These are phyloP conservation scores for Indicator maculatus DNA, from an alignment of 2,113 vertebrate genomes.

Conservation along the genomic window DNA sequence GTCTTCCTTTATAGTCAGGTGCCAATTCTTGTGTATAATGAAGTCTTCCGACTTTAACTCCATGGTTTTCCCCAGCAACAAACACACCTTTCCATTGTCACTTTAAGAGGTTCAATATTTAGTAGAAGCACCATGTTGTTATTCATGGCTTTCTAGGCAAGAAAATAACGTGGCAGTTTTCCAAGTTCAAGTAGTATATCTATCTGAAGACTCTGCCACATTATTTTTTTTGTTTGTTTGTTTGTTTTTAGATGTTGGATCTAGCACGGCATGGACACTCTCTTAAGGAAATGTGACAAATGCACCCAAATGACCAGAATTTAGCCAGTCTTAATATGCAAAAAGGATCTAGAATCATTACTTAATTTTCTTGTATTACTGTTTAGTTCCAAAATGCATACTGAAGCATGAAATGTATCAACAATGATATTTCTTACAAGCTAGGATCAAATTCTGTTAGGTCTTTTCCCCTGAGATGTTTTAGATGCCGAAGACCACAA, in stretches of 20 bases:
- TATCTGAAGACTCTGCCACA: slow-evolving; percentile 3
- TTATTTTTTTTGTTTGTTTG: slow-evolving; percentile 21
- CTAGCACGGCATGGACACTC: slow-evolving; percentile 5
- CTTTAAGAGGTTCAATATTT: slow-evolving; percentile 5
- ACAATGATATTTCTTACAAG: not conserved
- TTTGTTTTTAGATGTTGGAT: slow-evolving; percentile 7
- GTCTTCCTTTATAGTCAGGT: not conserved
- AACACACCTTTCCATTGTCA: slow-evolving; percentile 19
- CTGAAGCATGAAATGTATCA: not conserved
- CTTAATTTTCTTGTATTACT: not conserved
- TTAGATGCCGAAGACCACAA: not conserved
- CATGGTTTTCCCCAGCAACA: slow-evolving; percentile 19
- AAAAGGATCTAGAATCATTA: not conserved
- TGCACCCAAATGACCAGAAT: slow-evolving; percentile 1
- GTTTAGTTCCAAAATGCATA: not conserved
- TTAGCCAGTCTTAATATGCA: slow-evolving; percentile 72
- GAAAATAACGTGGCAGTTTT: slow-evolving; percentile 38
- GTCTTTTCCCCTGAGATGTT: not conserved
- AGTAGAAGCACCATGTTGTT: not conserved
- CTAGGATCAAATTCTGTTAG: not conserved
- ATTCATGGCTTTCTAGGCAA: not conserved
- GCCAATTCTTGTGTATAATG: not conserved
- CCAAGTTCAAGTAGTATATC: not conserved
- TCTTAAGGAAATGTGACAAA: slow-evolving; percentile 18
- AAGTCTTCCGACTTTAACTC: not conserved